Base-by-base conservation (phyloP, 30 jellyfish, hydroid and myxozoan genomes). In the Clytia hemisphaerica region DNA sequence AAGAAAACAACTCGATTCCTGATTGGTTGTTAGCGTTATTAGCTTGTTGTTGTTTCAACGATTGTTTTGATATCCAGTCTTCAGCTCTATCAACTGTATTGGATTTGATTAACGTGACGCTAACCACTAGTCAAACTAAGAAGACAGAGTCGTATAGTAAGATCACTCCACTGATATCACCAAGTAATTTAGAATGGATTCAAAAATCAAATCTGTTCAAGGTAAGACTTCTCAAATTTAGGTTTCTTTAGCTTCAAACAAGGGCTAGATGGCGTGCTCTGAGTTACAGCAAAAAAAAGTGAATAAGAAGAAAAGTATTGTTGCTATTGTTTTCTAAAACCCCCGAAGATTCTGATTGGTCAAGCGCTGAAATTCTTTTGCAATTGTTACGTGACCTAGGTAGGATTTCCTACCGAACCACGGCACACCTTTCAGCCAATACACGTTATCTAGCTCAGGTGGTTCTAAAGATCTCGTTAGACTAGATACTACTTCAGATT, bases 31-130 rank as follows among this genome's bases (percentile, higher is more conserved):
- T 60, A 36, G 45, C 83, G 2, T 55, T 88, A 45, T 48, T 88
- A 22, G n/a, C 67, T 26, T 79, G 94, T 48, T 76, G 93, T 44
- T 79, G 89, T 29, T 78, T 72, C 54, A 30, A 37, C 15, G 36
- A 63, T 24, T 59, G 53, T 22, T 80, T 88, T 73, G 73, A 78
- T 74, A 58, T 80, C 12, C 91, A 80, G 37, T 63, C 93, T 16
- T 45, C 85, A 2, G 94, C 97, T 2, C 79, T 88, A 40, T 79
- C 82, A 5, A 77, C 97, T 2, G 64, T 88, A 27, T 67, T 88
- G 76, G 97, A 88, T 63, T 65, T 88, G 48, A 50, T 88, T 4
- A 78, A 88, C 58, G 94, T 88, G 78, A 75, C 87, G n/a, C 78
- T 77, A 28, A 78, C 85, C 44, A 92, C 67, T 0, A 67, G 61